Evolutionary conservation across 2,888 invertebrate genomes (phyloP).

Genomic region (Leptopilina myrica): DNA sequence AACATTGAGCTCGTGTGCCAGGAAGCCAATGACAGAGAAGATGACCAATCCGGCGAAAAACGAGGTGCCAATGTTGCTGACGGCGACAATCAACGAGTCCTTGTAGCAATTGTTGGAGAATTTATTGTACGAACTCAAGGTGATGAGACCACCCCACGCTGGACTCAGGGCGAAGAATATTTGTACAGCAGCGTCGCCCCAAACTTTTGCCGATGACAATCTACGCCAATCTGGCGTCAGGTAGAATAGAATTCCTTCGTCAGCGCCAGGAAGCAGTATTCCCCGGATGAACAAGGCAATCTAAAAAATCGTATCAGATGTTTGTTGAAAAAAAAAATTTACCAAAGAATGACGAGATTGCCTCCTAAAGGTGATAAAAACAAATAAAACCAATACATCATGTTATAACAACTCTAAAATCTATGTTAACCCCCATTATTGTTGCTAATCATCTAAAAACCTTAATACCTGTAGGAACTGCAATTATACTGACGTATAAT

Average conservation of each 20-base stretch:
- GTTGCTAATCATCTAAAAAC: too few species aligned
- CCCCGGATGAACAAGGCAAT: slow-evolving; percentile 84
- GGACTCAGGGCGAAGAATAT: slow-evolving; percentile 92
- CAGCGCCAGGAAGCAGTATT: slow-evolving; percentile 87
- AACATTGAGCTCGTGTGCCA: slow-evolving; percentile 86
- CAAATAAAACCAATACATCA: too few species aligned
- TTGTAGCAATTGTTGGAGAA: slow-evolving; percentile 90
- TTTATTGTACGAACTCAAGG: slow-evolving; percentile 90
- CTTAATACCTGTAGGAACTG: too few species aligned
- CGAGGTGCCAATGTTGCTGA: slow-evolving; percentile 87
- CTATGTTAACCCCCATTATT: too few species aligned
- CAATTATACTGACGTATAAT: too few species aligned
- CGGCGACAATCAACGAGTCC: slow-evolving; percentile 86
- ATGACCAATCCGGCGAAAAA: slow-evolving; percentile 90
- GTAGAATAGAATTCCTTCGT: slow-evolving; percentile 87
- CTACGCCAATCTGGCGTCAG: slow-evolving; percentile 87
- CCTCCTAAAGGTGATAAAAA: too few species aligned
- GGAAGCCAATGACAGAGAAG: slow-evolving; percentile 89
- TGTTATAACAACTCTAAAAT: too few species aligned
- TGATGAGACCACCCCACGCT: slow-evolving; percentile 92
- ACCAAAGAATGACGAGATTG: too few species aligned
- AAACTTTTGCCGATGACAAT: slow-evolving; percentile 86
- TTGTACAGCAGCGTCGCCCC: slow-evolving; percentile 91
- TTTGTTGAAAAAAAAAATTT: too few species aligned
- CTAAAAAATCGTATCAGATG: slow-evolving; percentile 52